Evolutionary conservation across 2,113 vertebrate genomes (phyloP).

Genomic region (Megaceryle torquata): DNA sequence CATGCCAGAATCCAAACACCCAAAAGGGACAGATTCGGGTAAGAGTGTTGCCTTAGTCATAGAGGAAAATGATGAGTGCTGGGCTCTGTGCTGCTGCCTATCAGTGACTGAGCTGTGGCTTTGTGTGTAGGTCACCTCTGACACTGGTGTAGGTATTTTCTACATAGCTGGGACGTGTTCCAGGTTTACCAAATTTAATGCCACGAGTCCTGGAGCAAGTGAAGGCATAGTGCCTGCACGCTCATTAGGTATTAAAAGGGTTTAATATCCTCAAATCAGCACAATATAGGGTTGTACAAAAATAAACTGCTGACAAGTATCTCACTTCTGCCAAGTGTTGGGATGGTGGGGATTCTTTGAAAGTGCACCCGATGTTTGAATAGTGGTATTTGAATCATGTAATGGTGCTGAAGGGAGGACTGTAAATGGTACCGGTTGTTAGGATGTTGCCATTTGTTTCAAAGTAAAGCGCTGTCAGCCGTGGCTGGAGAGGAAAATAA

Average conservation of each 20-base stretch:
- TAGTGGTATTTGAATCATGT: neutral
- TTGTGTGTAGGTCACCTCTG: neutral
- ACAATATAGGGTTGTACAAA: neutral
- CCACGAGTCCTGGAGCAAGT: neutral
- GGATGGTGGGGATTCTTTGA: neutral
- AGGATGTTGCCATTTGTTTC: neutral
- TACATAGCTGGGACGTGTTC: neutral
- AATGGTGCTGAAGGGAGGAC: neutral
- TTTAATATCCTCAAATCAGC: neutral
- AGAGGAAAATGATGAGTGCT: neutral
- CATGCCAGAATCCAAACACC: neutral
- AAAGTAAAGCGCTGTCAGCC: neutral
- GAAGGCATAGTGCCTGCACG: neutral
- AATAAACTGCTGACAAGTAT: neutral
- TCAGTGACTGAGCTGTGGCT: neutral
- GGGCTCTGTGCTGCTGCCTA: neutral
- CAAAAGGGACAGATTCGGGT: neutral
- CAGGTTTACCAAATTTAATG: neutral
- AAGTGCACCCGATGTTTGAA: neutral
- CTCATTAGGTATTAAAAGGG: neutral
- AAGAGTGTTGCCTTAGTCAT: neutral
- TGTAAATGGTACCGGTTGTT: neutral
- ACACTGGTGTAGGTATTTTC: fast-evolving
- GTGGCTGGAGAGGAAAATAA: neutral
- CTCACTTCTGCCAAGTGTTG: neutral